Evolutionary conservation across 92 coral and sea anemone genomes (phyloP).

Genomic region (Epizoanthus scotinus): DNA sequence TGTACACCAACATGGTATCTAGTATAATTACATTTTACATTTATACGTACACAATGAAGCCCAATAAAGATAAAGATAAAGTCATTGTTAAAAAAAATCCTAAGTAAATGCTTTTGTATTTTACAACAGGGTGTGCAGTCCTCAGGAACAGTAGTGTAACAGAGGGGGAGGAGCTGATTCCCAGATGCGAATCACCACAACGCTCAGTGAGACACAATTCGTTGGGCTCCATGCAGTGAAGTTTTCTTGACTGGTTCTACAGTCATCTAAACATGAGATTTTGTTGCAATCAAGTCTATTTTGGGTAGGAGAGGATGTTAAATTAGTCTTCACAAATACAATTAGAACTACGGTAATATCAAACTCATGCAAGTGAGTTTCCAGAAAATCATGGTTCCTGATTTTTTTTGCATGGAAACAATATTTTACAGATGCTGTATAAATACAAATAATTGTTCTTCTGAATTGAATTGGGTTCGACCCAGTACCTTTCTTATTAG

Average conservation of each 20-base stretch:
- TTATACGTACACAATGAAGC: too few species aligned
- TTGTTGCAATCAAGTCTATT: background rate
- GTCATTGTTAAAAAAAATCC: background rate
- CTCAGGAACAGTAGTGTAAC: constrained; percentile 81
- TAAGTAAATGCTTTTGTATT: background rate
- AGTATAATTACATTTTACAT: too few species aligned
- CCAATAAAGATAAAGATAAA: too few species aligned
- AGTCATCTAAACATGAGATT: background rate
- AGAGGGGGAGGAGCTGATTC: background rate
- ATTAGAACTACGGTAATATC: background rate
- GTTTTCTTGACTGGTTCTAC: background rate
- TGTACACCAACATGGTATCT: too few species aligned
- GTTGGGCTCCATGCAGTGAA: background rate
- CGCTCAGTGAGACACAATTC: background rate
- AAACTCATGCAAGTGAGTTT: background rate
- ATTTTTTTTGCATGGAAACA: background rate
- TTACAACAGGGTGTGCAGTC: constrained; percentile 70
- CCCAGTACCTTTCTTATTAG: too few species aligned
- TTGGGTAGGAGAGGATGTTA: background rate
- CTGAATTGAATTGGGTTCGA: background rate
- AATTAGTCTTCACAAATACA: background rate
- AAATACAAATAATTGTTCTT: background rate
- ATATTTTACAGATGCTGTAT: background rate
- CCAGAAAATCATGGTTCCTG: background rate
- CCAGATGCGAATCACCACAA: background rate